These are phyloP conservation scores for Autographa pulchrina DNA, from an alignment of 2,888 invertebrate genomes.

Conservation along the genomic window DNA sequence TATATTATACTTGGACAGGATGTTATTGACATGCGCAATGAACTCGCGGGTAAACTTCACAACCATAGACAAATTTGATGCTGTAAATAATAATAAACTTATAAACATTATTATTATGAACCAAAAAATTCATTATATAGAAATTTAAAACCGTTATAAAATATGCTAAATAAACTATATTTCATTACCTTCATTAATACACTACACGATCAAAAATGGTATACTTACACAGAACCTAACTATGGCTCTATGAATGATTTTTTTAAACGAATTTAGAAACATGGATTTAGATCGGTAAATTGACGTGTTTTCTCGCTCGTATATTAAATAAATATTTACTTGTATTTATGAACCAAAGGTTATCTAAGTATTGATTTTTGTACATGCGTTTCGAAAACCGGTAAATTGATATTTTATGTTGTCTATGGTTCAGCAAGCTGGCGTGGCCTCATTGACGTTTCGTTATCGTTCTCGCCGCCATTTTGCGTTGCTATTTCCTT, in stretches of 20 bases:
- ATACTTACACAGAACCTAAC: too few relatives aligned
- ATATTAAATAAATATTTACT: not conserved
- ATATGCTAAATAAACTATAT: too few relatives aligned
- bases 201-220: too few relatives aligned
- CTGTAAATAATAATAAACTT: too few relatives aligned
- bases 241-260: too few relatives aligned
- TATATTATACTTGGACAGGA: not conserved
- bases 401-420: conserved; percentile 9
- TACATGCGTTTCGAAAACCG: conserved; percentile 21
- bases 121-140: too few relatives aligned
- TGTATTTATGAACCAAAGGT: not conserved
- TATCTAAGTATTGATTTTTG: conserved; percentile 3
- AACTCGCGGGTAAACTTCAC: not conserved
- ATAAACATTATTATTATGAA: too few relatives aligned
- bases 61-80: not conserved
- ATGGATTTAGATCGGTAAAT: too few relatives aligned
- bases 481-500: conserved; percentile 74
- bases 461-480: conserved; percentile 66
- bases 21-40: not conserved
- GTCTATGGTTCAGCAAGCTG: conserved; percentile 42
- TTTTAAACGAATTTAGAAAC: too few relatives aligned
- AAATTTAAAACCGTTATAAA: too few relatives aligned
- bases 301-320: too few relatives aligned
- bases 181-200: too few relatives aligned
- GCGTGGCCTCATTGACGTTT: conserved; percentile 58